Percentiles rank a stretch among this genome's conserved stretches.
These are phyloP conservation scores for Neoaliturus tenellus DNA, from an alignment of 2,888 invertebrate genomes.

Conservation along the genomic window DNA sequence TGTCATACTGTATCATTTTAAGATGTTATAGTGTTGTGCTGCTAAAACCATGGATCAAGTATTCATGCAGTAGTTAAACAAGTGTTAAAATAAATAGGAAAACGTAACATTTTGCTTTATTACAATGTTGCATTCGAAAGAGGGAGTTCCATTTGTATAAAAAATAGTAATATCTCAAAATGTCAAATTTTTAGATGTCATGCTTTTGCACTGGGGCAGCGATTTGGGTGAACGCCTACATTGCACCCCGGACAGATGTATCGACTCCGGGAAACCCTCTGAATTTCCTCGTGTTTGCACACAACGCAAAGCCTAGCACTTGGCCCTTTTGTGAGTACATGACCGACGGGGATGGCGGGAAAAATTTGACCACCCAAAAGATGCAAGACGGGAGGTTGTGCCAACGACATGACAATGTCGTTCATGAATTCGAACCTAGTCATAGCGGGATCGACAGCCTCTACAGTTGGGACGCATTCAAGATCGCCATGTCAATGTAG, in stretches of 20 bases:
- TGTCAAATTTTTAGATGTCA: no score
- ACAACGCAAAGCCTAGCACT: background rate
- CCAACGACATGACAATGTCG: background rate
- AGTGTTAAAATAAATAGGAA: no score
- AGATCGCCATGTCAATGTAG: constrained; percentile 2
- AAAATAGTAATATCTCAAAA: no score
- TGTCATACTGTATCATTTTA: no score
- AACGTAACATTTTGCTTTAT: no score
- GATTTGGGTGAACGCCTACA: background rate
- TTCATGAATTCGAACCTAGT: background rate
- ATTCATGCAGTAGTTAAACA: no score
- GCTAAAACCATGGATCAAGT: no score
- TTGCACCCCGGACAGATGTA: background rate
- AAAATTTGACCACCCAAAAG: background rate
- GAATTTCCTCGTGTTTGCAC: background rate
- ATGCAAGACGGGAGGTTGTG: background rate
- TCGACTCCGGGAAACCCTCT: background rate
- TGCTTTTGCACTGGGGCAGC: no score
- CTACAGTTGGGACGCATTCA: background rate
- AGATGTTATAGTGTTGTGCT: no score
- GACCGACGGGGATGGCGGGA: background rate
- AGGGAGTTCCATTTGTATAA: no score
- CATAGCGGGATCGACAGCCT: background rate
- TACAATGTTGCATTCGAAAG: no score
- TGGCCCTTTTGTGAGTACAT: background rate